These are phyloP conservation scores for Rhyacophila brunnea DNA, from an alignment of 1,140 invertebrate genomes.

Conservation along the genomic window DNA sequence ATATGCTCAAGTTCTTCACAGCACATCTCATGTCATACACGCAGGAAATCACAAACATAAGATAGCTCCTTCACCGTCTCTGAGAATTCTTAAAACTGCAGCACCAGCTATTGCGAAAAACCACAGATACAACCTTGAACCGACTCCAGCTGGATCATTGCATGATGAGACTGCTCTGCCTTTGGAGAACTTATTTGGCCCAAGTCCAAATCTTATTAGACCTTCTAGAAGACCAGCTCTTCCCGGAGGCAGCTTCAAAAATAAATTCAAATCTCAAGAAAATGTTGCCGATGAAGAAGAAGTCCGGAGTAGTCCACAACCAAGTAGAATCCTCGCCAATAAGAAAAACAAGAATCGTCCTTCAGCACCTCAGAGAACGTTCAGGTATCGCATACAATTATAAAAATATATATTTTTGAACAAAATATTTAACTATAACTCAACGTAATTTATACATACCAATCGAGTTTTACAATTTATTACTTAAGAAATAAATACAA, in stretches of 20 bases:
- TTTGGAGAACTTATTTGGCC: slow-evolving; percentile 49
- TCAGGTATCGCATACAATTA: slow-evolving; percentile 43
- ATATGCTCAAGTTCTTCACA: slow-evolving; percentile 79
- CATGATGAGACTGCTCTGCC: slow-evolving; percentile 57
- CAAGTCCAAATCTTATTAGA: slow-evolving; percentile 50
- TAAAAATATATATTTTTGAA: background rate
- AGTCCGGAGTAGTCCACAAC: slow-evolving; percentile 37
- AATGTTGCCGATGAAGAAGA: slow-evolving; percentile 38
- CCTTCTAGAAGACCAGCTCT: slow-evolving; percentile 54
- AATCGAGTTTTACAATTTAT: no score
- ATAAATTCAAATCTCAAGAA: slow-evolving; percentile 47
- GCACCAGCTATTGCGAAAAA: slow-evolving; percentile 60
- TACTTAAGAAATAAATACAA: no score
- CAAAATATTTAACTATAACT: background rate
- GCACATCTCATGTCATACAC: slow-evolving; percentile 63
- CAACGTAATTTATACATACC: background rate
- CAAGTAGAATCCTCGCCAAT: slow-evolving; percentile 34
- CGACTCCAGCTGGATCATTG: slow-evolving; percentile 57
- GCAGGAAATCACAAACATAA: slow-evolving; percentile 50
- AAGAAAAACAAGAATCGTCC: slow-evolving; percentile 52
- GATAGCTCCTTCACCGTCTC: slow-evolving; percentile 63
- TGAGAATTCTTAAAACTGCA: slow-evolving; percentile 71
- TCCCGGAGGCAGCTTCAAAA: slow-evolving; percentile 49
- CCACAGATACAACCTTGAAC: slow-evolving; percentile 58
- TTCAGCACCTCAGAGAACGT: slow-evolving; percentile 41